Evolutionary conservation across 2,113 vertebrate genomes (phyloP).

Genomic region (Neolamprologus toae): DNA sequence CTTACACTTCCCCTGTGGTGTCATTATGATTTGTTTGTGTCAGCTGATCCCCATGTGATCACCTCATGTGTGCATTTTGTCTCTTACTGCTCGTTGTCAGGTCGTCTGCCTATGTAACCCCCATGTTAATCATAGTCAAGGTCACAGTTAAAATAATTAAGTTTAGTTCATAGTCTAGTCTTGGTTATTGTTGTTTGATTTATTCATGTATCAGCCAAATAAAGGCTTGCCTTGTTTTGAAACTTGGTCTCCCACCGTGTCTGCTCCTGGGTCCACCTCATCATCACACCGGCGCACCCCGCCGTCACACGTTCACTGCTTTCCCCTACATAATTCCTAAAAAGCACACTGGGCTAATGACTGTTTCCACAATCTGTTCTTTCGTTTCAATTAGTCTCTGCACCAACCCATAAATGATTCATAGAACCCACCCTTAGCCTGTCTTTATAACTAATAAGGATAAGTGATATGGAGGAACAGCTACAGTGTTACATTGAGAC

Average conservation of each 20-base stretch:
- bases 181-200: not conserved
- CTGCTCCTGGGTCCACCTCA: not conserved
- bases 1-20: fast-evolving
- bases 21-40: fast-evolving
- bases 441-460: slow-evolving; percentile 5
- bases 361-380: not conserved
- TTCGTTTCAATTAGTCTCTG: slow-evolving; percentile 8
- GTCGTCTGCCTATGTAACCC: not conserved
- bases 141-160: not conserved
- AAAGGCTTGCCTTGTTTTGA: not conserved
- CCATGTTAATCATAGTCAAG: not conserved
- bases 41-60: not conserved
- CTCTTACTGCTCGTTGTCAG: not conserved
- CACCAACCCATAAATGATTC: not conserved
- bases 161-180: fast-evolving
- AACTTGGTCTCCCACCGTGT: not conserved
- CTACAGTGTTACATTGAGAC: not conserved
- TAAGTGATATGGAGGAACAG: not conserved
- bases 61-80: not conserved
- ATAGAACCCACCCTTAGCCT: not conserved
- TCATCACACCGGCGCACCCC: not conserved
- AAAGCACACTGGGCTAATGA: not conserved
- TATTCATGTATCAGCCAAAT: not conserved
- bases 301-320: not conserved
- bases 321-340: not conserved